phyloP scores from a whole-genome alignment of 2,113 vertebrate genomes.

The Melozone crissalis region DNA sequence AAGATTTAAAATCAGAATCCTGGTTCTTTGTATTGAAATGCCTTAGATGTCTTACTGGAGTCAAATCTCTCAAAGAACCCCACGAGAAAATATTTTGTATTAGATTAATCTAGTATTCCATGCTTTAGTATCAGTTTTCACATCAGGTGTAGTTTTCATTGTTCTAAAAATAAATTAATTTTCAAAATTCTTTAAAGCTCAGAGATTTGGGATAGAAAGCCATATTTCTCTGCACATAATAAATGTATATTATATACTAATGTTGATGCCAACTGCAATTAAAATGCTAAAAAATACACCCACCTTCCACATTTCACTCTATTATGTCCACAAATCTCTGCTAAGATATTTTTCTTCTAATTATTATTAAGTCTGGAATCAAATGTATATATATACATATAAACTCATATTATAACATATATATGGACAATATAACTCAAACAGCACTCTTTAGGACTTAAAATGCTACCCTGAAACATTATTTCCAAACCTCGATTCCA shows the following conservation, averaged over 20 bases:
- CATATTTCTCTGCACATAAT: not conserved
- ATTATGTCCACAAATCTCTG: not conserved
- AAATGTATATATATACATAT: not conserved
- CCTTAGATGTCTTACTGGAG: not conserved
- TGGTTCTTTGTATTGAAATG: not conserved
- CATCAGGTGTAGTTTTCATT: not conserved
- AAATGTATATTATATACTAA: not conserved
- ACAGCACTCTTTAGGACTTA: not conserved
- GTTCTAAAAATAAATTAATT: not conserved
- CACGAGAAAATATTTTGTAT: not conserved
- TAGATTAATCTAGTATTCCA: not conserved
- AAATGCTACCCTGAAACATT: accelerated
- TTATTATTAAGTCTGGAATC: not conserved
- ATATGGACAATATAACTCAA: not conserved
- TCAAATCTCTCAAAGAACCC: not conserved
- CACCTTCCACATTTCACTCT: not conserved
- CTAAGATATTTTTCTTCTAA: not conserved
- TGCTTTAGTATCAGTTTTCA: not conserved
- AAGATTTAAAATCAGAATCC: not conserved
- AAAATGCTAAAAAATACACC: not conserved
- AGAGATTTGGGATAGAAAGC: not conserved
- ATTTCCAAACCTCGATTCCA: not conserved
- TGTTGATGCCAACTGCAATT: not conserved
- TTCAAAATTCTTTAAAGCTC: not conserved
- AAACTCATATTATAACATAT: not conserved